phyloP scores from a whole-genome alignment of 2,888 invertebrate genomes.

The Carabus problematicus region DNA sequence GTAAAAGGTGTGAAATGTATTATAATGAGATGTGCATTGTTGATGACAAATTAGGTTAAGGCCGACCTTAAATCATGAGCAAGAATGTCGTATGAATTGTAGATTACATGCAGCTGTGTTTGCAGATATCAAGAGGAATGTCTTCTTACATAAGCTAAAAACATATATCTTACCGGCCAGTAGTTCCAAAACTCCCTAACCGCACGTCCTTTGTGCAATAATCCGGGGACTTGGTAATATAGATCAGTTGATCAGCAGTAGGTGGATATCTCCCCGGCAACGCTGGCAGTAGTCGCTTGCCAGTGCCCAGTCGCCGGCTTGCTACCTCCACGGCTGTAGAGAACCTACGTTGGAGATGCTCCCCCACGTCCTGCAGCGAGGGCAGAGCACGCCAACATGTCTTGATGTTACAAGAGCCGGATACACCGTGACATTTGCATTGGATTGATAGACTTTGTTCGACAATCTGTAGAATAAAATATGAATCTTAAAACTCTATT shows the following conservation, averaged over 20 bases:
- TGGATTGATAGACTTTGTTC: constrained; percentile 66
- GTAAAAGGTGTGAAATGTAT: no score
- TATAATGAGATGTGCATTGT: no score
- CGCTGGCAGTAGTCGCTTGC: constrained; percentile 56
- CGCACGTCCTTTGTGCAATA: constrained; percentile 79
- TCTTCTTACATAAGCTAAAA: no score
- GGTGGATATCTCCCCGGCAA: constrained; percentile 55
- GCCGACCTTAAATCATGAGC: no score
- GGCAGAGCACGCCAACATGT: constrained; percentile 83
- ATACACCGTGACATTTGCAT: constrained; percentile 87
- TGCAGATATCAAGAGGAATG: no score
- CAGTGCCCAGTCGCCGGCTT: constrained; percentile 57
- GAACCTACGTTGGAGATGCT: constrained; percentile 66
- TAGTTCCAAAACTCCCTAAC: constrained; percentile 78
- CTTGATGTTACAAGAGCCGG: constrained; percentile 81
- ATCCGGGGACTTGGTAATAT: constrained; percentile 81
- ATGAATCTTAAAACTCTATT: constrained; percentile 15
- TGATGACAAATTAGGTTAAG: no score
- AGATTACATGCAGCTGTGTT: no score
- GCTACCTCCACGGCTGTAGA: constrained; percentile 63
- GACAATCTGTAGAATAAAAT: constrained; percentile 64
- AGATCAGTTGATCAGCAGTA: constrained; percentile 70
- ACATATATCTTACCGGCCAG: constrained; percentile 75
- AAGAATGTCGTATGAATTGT: no score
- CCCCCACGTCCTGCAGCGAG: constrained; percentile 63